A percentile compares a stretch with the other conserved stretches of the same genome.
Evolutionary conservation across 2,797 vertebrate genomes (phyloP).

Genomic region (Siniperca obscura): DNA sequence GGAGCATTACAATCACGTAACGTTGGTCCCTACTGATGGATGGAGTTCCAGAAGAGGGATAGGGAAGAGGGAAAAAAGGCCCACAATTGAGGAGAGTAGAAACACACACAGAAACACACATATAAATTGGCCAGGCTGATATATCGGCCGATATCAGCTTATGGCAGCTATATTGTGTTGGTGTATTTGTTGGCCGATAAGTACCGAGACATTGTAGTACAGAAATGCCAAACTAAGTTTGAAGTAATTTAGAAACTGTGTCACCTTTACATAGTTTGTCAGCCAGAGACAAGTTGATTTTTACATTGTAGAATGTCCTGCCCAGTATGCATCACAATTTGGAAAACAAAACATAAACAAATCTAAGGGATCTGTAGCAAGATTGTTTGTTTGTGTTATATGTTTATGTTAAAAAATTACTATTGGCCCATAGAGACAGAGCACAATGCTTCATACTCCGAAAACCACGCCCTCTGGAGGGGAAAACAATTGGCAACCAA

Average conservation of each 20-base stretch:
- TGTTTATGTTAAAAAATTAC: background rate
- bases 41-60: slow-evolving; percentile 41
- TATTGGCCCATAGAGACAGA: too few relatives aligned
- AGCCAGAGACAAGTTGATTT: background rate
- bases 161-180: background rate
- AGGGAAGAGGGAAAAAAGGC: slow-evolving; percentile 18
- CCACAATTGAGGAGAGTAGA: background rate
- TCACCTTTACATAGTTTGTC: background rate
- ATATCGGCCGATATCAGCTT: background rate
- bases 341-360: background rate
- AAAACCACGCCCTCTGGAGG: too few relatives aligned
- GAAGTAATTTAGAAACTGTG: background rate
- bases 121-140: background rate
- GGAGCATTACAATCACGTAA: slow-evolving; percentile 40
- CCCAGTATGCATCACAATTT: background rate
- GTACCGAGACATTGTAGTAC: background rate
- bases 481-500: too few relatives aligned
- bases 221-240: background rate
- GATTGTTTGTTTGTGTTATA: background rate
- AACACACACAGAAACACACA: background rate
- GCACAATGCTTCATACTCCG: too few relatives aligned
- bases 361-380: background rate
- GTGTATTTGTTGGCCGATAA: background rate
- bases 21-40: slow-evolving; percentile 53
- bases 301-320: background rate